These are phyloP conservation scores for Pipa parva DNA, from an alignment of 2,113 vertebrate genomes.

Conservation along the genomic window DNA sequence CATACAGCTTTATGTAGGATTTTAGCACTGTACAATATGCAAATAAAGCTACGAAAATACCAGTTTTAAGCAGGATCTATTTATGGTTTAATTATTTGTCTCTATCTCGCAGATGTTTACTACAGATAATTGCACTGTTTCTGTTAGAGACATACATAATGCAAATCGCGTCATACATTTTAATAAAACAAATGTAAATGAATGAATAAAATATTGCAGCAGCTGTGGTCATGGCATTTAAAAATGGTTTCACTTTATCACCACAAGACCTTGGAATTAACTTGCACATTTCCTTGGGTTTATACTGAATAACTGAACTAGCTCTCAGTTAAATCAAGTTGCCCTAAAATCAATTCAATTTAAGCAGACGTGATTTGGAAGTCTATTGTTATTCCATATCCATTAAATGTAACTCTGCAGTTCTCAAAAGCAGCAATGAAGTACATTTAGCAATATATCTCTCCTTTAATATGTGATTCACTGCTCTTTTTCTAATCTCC, in stretches of 20 bases:
- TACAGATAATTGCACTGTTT: neutral
- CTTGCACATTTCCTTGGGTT: conserved; percentile 9
- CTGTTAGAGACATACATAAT: neutral
- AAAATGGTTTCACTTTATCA: neutral
- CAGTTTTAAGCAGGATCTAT: too few species aligned
- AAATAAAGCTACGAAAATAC: too few species aligned
- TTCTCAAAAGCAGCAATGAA: conserved; percentile 20
- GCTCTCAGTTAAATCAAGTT: conserved; percentile 22
- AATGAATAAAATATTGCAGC: neutral
- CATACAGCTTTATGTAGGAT: too few species aligned
- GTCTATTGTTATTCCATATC: conserved; percentile 27
- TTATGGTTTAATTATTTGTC: neutral
- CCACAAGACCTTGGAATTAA: conserved; percentile 24
- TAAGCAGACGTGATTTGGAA: conserved; percentile 32
- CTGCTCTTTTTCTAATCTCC: neutral
- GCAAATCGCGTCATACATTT: neutral
- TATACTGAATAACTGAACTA: conserved; percentile 28
- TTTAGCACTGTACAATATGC: too few species aligned
- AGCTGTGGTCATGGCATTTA: neutral
- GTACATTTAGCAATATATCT: conserved; percentile 19
- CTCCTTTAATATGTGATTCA: neutral
- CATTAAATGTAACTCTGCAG: conserved; percentile 12
- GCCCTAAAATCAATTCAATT: conserved; percentile 31
- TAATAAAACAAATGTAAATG: neutral
- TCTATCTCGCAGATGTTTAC: neutral